These are phyloP conservation scores for Nothobranchius furzeri DNA, from an alignment of 2,113 vertebrate genomes.

Conservation along the genomic window DNA sequence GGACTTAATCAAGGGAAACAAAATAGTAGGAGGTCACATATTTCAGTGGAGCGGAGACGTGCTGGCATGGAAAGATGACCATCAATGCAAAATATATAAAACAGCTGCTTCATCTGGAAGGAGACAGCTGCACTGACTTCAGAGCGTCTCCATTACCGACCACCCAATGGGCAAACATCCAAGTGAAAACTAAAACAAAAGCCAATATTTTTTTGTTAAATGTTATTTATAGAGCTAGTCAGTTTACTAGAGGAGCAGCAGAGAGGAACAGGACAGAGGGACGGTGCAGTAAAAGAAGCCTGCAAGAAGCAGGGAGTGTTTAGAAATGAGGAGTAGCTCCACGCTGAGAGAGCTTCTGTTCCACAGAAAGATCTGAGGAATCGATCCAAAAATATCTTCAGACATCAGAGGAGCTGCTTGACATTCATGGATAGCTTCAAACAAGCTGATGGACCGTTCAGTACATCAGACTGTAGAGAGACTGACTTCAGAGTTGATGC, in stretches of 20 bases:
- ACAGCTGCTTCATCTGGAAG: background rate
- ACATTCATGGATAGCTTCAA: background rate
- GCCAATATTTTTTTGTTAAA: too few relatives aligned
- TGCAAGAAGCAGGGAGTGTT: background rate
- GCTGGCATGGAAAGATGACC: too few relatives aligned
- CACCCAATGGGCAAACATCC: background rate
- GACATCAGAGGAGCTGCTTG: background rate
- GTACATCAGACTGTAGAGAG: background rate
- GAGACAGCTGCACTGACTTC: background rate
- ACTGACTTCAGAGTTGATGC: background rate
- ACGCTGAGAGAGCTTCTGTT: constrained; percentile 27
- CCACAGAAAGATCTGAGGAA: constrained; percentile 14
- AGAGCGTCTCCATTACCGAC: too few relatives aligned
- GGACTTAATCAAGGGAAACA: background rate
- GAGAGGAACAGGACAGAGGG: background rate
- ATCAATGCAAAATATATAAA: too few relatives aligned
- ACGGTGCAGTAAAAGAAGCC: background rate
- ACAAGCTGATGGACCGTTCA: background rate
- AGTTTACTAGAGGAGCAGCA: background rate
- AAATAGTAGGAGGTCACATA: background rate
- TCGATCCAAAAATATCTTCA: constrained; percentile 2
- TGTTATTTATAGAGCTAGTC: too few relatives aligned
- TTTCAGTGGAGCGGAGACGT: background rate
- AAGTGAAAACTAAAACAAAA: background rate
- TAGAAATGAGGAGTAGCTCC: constrained; percentile 6